Evolutionary conservation across 2,888 invertebrate species (phyloP).

Genomic region (Pseudococcus jackbeardsleyi): DNA sequence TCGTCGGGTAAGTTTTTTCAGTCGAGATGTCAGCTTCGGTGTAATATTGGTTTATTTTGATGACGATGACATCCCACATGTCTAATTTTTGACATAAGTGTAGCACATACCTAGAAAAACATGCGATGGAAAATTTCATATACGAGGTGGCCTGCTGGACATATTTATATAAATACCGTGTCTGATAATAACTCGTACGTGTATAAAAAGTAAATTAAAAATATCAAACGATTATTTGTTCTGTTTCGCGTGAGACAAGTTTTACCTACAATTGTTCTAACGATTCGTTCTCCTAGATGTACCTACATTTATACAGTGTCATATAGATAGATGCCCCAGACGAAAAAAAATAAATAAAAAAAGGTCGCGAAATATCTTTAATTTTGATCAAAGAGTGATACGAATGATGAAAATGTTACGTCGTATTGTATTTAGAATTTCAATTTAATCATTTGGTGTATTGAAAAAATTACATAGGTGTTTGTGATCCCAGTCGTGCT

Average conservation of each 20-base stretch:
- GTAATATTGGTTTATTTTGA: too few species aligned
- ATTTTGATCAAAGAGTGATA: too few species aligned
- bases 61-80: background rate
- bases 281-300: slow-evolving; percentile 10
- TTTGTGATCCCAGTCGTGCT: too few species aligned
- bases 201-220: slow-evolving; percentile 39
- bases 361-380: too few species aligned
- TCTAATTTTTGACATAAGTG: background rate
- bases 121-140: background rate
- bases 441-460: too few species aligned
- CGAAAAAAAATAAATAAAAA: too few species aligned
- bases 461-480: too few species aligned
- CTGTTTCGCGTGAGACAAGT: background rate
- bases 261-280: slow-evolving; percentile 15
- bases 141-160: background rate
- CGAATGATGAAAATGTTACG: too few species aligned
- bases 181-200: background rate
- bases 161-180: background rate
- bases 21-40: too few species aligned
- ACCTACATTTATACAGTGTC: too few species aligned
- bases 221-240: slow-evolving; percentile 21
- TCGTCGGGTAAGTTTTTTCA: background rate
- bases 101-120: too few species aligned
- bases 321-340: background rate
- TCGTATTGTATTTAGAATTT: too few species aligned